These are phyloP conservation scores for Listronotus oregonensis DNA, from an alignment of 1,140 invertebrate genomes.

Conservation along the genomic window DNA sequence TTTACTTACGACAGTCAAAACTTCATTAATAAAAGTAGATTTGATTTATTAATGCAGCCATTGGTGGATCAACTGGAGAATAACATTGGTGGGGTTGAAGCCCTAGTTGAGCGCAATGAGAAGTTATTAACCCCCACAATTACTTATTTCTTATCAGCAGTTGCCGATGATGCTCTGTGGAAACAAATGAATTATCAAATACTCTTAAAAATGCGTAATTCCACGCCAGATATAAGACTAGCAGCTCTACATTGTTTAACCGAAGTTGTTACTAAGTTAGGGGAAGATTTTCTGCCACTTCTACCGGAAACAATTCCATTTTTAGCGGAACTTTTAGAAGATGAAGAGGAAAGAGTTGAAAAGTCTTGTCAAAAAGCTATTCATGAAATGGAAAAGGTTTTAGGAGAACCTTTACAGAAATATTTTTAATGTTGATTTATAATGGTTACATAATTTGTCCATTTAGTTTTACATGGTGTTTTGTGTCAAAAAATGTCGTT, in stretches of 20 bases:
- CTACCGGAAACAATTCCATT: conserved; percentile 84
- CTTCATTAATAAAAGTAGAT: conserved; percentile 84
- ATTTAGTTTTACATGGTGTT: no score
- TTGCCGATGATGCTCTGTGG: conserved; percentile 83
- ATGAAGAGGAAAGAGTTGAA: conserved; percentile 81
- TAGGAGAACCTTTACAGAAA: conserved; percentile 84
- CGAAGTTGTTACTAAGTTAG: conserved; percentile 75
- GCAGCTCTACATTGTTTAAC: conserved; percentile 67
- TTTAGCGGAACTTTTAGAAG: conserved; percentile 81
- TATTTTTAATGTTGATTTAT: conserved; percentile 65
- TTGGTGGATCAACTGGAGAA: conserved; percentile 91
- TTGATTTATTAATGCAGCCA: conserved; percentile 81
- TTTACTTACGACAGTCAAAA: conserved; percentile 82
- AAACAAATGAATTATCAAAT: conserved; percentile 89
- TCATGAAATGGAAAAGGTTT: conserved; percentile 76
- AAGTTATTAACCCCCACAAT: conserved; percentile 77
- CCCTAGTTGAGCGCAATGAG: conserved; percentile 65
- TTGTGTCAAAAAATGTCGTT: no score
- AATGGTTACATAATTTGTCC: no score
- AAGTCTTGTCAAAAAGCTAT: conserved; percentile 73
- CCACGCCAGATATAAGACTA: conserved; percentile 67
- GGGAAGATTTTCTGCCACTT: conserved; percentile 79
- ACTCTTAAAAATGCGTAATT: conserved; percentile 82
- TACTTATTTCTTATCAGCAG: conserved; percentile 78
- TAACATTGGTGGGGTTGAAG: conserved; percentile 65